Percentiles rank a stretch among this genome's conserved stretches.
Evolutionary conservation across 37 sponge, comb jelly and placozoan genomes (phyloP).

Genomic region (Crambe crambe): DNA sequence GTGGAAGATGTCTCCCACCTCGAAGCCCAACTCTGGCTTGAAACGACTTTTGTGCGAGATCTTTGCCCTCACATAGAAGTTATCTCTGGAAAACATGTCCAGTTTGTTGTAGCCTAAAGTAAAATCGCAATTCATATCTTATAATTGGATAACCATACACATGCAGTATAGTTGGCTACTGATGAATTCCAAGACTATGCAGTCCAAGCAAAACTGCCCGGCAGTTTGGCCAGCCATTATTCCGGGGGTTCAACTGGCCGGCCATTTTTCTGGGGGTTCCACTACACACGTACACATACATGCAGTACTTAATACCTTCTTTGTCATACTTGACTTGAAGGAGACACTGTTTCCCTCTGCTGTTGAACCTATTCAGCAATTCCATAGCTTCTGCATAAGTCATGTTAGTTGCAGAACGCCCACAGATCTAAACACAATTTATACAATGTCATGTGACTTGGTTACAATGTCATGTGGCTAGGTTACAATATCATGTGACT

Average conservation of each 20-base stretch:
- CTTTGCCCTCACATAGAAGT: constrained; percentile 39
- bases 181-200: background rate
- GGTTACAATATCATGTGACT: no score
- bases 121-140: background rate
- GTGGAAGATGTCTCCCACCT: constrained; percentile 37
- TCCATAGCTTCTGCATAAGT: constrained; percentile 36
- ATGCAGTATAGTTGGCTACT: no score
- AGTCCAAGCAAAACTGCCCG: background rate
- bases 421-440: constrained; percentile 17
- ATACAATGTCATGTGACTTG: background rate
- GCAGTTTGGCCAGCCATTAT: no score
- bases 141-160: no score
- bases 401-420: background rate
- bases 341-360: background rate
- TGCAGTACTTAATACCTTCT: constrained; percentile 11
- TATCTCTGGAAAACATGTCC: constrained; percentile 6
- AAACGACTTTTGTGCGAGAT: background rate
- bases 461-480: no score
- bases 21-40: constrained; percentile 10
- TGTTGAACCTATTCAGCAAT: background rate
- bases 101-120: background rate
- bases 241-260: no score
- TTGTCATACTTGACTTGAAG: constrained; percentile 4
- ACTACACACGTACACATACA: no score
- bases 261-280: no score